These are phyloP conservation scores for Dinomys branickii DNA, from an alignment of 2,113 vertebrate species.

Conservation along the genomic window DNA sequence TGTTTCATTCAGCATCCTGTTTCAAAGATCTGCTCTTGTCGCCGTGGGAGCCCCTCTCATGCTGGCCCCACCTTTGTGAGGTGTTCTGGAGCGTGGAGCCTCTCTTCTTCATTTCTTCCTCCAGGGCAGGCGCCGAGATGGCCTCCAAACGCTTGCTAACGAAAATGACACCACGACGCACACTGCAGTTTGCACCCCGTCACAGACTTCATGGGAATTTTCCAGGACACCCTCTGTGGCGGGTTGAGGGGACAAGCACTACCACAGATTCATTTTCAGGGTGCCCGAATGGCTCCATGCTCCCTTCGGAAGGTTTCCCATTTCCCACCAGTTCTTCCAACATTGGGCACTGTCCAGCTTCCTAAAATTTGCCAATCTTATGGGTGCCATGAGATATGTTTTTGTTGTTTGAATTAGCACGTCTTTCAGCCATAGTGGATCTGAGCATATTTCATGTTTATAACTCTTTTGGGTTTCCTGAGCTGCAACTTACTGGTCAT, in stretches of 20 bases:
- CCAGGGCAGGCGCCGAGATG: background rate
- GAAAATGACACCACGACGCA: background rate
- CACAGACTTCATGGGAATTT: background rate
- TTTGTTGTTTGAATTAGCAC: slow-evolving; percentile 65
- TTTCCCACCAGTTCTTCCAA: background rate
- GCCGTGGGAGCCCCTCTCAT: too few relatives aligned
- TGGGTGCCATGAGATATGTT: slow-evolving; percentile 33
- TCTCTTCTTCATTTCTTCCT: background rate
- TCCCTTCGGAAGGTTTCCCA: background rate
- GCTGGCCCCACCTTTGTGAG: too few relatives aligned
- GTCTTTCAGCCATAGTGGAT: slow-evolving; percentile 50
- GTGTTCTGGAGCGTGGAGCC: background rate
- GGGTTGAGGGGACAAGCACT: background rate
- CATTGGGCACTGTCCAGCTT: slow-evolving; percentile 49
- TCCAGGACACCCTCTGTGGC: background rate
- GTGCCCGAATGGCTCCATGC: background rate
- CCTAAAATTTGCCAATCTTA: slow-evolving; percentile 50
- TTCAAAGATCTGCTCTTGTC: background rate
- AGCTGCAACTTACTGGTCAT: slow-evolving; percentile 2
- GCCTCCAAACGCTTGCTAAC: background rate
- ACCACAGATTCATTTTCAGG: background rate
- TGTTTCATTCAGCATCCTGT: background rate
- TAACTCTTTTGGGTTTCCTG: slow-evolving; percentile 56
- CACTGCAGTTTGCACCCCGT: background rate
- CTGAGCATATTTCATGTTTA: slow-evolving; percentile 19